Conservation (phyloP, 2,797 vertebrate genomes). For the Lates japonicus region DNA sequence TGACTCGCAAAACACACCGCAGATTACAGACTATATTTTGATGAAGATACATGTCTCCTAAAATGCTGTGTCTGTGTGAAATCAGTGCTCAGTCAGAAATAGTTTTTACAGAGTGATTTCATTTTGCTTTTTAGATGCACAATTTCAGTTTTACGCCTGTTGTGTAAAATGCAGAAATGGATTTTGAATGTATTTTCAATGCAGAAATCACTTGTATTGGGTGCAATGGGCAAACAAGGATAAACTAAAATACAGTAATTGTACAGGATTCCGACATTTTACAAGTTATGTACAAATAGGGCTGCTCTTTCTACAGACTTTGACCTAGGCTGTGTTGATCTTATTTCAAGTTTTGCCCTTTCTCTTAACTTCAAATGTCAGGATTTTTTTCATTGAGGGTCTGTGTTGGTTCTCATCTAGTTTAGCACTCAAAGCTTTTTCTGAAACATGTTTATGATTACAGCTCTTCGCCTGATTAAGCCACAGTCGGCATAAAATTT, state of each 20-base stretch:
- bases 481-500: neutral
- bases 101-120: neutral
- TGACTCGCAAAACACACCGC: neutral
- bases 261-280: constrained; percentile 15
- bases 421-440: neutral
- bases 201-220: neutral
- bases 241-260: neutral
- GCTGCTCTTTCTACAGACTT: constrained; percentile 9
- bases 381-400: no score
- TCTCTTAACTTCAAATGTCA: no score
- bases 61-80: constrained; percentile 5
- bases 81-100: neutral
- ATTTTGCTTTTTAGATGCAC: constrained; percentile 20
- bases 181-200: constrained; percentile 58
- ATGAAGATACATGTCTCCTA: neutral
- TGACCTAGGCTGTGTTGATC: neutral
- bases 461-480: neutral
- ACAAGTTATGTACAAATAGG: neutral
- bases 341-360: no score
- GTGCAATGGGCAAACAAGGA: neutral
- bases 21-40: neutral
- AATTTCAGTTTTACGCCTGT: neutral
- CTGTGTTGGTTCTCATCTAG: no score
- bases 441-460: neutral
- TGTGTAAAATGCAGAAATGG: neutral